Conservation (phyloP, 2,888 invertebrate species). For the Ophion ellenae region DNA sequence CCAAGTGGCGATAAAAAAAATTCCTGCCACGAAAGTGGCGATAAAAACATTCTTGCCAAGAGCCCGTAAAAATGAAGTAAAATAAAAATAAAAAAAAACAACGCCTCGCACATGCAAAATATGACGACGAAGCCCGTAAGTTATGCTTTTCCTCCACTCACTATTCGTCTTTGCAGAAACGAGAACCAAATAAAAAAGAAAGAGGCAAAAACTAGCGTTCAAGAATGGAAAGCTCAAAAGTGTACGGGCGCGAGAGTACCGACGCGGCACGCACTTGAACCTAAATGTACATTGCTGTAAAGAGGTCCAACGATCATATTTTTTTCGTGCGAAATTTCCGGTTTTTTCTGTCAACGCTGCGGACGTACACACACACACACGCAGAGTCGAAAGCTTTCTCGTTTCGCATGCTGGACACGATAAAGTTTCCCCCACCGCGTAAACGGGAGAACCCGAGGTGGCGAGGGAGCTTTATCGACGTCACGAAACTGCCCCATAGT, state of each 20-base stretch:
- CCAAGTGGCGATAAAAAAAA: conserved; percentile 13
- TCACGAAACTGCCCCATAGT: conserved; percentile 65
- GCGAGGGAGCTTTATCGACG: conserved; percentile 34
- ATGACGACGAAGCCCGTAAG: neutral
- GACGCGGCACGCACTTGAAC: neutral
- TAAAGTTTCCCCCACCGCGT: conserved; percentile 20
- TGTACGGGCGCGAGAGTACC: too few relatives aligned
- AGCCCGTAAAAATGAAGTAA: conserved; percentile 12
- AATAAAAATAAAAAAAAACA: neutral
- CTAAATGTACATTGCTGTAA: neutral
- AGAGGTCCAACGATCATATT: neutral
- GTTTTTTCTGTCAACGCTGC: conserved; percentile 3
- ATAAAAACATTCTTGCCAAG: conserved; percentile 9
- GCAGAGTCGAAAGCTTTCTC: conserved; percentile 44
- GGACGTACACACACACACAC: too few relatives aligned
- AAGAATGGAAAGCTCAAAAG: neutral
- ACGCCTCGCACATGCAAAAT: too few relatives aligned
- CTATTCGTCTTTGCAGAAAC: neutral
- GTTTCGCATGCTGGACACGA: conserved; percentile 44
- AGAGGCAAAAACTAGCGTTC: neutral
- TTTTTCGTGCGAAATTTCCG: conserved; percentile 25
- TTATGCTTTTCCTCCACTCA: neutral
- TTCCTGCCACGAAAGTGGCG: neutral
- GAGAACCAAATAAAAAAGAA: neutral
- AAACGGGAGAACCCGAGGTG: conserved; percentile 12